Evolutionary conservation across 1,140 invertebrate species (phyloP), one percentile per base, ranked within the genome.

Genomic region (Grapholita molesta): DNA sequence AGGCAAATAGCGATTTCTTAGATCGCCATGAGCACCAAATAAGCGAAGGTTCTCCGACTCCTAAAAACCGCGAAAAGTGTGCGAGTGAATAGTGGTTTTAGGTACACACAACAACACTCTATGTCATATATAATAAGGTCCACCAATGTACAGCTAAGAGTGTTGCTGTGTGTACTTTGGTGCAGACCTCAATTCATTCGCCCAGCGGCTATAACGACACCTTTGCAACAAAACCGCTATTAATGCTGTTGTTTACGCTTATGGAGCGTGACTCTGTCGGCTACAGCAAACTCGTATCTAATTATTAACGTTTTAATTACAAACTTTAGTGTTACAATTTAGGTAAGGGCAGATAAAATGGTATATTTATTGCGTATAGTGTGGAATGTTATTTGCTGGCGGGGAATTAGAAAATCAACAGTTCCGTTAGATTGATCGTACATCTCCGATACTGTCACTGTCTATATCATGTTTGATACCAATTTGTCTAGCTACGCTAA

Each of bases 371-470:
- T 48, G 42, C 42, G 42, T 48, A 21, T 5, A 18, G n/a, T 48
- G 21, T 48, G 42, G 42, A 48, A 48, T 48, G 55, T 30, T 28
- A 15, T 12, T 61, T 61, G 55, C 25, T 61, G 55, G n/a, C 24
- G 24, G 11, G n/a, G n/a, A 28, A 28, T 61, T 55, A 55, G 53
- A 55, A 55, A 55, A 61, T 61, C 24, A 12, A 61, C 25, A 61
- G 55, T 61, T 28, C 55, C 55, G 55, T 28, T 61, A 28, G 6
- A 28, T 61, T 21, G 42, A 48, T 48, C 21, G 42, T 48, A 48
- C 42, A 48, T 48, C 42, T 48, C 42, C 18, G 42, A 48, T 48
- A 48, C 15, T 48, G 42, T 48, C 42, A 21, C 18, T 18, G 21
- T n/a, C 42, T 2, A 21, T 21, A 21, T 7, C 3, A 3, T 18